phyloP scores from a whole-genome alignment of 64 coral and sea anemone species.

The Stichodactyla helianthus region DNA sequence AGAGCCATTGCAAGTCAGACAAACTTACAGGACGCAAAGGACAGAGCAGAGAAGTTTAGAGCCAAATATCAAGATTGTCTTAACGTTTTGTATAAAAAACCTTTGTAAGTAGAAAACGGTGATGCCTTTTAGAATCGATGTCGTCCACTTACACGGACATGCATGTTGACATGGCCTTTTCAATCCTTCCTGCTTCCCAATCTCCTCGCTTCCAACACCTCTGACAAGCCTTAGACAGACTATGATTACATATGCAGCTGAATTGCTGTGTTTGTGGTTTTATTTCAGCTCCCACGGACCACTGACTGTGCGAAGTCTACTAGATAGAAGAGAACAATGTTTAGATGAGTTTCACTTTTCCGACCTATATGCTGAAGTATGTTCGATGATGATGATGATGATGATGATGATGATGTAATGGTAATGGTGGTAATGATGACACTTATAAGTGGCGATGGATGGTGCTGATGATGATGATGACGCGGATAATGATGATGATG shows the following conservation, averaged over 20 bases:
- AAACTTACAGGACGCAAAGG: constrained; percentile 51
- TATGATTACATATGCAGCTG: too few relatives aligned
- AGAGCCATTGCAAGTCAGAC: constrained; percentile 72
- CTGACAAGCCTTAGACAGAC: too few relatives aligned
- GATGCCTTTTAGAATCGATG: neutral
- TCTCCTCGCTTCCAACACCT: too few relatives aligned
- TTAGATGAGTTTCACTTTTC: constrained; percentile 88
- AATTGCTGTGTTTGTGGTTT: neutral
- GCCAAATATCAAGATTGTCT: constrained; percentile 72
- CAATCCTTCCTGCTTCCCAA: too few relatives aligned
- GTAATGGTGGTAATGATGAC: neutral
- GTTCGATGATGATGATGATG: neutral
- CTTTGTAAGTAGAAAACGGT: constrained; percentile 50
- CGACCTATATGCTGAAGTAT: constrained; percentile 87
- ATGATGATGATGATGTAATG: neutral
- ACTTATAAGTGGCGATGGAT: neutral
- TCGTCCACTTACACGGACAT: neutral
- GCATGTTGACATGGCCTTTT: neutral
- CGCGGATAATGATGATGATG: neutral
- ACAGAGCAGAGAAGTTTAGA: constrained; percentile 88
- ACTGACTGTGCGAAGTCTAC: constrained; percentile 83
- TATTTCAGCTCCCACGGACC: constrained; percentile 74
- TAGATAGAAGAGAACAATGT: constrained; percentile 92
- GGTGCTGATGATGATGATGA: neutral
- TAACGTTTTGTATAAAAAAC: constrained; percentile 58